A percentile compares a stretch with the other conserved stretches of the same genome.
These are phyloP conservation scores for Uloborus diversus DNA, from an alignment of 1,140 invertebrate species.

Conservation along the genomic window DNA sequence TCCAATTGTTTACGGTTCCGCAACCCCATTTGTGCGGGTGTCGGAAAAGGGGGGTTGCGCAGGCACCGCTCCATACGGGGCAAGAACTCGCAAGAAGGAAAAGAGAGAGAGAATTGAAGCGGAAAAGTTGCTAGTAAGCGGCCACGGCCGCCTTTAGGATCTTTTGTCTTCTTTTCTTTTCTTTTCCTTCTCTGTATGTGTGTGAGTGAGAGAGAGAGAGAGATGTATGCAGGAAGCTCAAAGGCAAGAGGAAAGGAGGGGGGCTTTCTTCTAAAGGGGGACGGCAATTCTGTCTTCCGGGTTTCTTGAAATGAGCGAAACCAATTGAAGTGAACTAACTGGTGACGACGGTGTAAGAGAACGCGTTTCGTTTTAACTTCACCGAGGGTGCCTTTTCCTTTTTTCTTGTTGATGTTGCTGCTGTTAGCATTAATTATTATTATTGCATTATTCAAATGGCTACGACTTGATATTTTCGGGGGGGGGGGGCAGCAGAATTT, in stretches of 20 bases:
- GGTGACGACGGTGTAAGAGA: constrained; percentile 4
- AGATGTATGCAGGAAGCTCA: constrained; percentile 45
- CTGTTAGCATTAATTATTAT: constrained; percentile 54
- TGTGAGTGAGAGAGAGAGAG: no score
- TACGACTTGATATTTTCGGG: neutral
- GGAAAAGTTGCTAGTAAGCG: constrained; percentile 56
- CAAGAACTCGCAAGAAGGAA: constrained; percentile 14
- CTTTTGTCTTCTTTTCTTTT: constrained; percentile 50
- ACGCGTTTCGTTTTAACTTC: constrained; percentile 42
- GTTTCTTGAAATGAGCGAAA: constrained; percentile 56
- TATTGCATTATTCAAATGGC: constrained; percentile 44
- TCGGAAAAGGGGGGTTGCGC: constrained; percentile 27
- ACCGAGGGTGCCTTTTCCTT: constrained; percentile 14
- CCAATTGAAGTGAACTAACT: constrained; percentile 57
- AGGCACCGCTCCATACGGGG: constrained; percentile 37
- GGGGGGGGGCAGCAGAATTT: constrained; percentile 6
- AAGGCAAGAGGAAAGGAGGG: constrained; percentile 8
- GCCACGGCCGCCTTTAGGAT: constrained; percentile 34
- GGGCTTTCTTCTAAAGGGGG: neutral
- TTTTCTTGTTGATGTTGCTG: constrained; percentile 21
- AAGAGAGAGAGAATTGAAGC: constrained; percentile 30
- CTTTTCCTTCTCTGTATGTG: constrained; percentile 19
- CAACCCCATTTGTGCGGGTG: constrained; percentile 56
- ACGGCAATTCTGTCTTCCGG: constrained; percentile 48
- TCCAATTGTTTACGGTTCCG: constrained; percentile 56